Evolutionary conservation across 2,888 invertebrate species (phyloP).

Genomic region (Chalcis sispes): DNA sequence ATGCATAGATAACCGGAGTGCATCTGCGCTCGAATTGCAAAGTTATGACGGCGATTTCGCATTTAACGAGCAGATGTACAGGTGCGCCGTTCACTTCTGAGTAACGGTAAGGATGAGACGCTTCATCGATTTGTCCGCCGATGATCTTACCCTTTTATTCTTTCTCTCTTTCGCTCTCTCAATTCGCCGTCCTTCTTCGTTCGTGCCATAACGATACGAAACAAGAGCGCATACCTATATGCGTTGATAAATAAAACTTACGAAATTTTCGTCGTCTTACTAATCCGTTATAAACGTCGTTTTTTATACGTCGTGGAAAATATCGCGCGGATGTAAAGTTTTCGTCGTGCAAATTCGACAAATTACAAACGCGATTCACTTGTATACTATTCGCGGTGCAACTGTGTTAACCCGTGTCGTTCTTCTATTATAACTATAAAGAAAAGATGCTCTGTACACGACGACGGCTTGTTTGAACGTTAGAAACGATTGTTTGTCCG

Average conservation of each 20-base stretch:
- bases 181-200: slow-evolving; percentile 20
- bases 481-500: too few species aligned
- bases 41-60: slow-evolving; percentile 67
- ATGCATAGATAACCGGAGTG: not conserved
- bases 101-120: slow-evolving; percentile 68
- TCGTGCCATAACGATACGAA: not conserved
- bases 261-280: not conserved
- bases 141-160: slow-evolving; percentile 58
- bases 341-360: too few species aligned
- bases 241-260: too few species aligned
- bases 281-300: too few species aligned
- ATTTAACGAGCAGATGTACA: slow-evolving; percentile 66
- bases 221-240: not conserved
- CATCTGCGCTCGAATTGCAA: slow-evolving; percentile 32
- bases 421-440: too few species aligned
- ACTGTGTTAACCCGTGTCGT: too few species aligned
- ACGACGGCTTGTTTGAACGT: too few species aligned
- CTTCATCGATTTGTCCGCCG: slow-evolving; percentile 68
- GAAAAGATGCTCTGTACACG: too few species aligned
- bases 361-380: too few species aligned
- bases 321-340: too few species aligned
- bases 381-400: too few species aligned
- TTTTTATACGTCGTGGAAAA: too few species aligned
- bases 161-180: slow-evolving; percentile 12
- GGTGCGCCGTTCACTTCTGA: slow-evolving; percentile 62